A percentile compares a stretch with the other conserved stretches of the same genome.
phyloP scores from a whole-genome alignment of 2,113 vertebrate genomes.

The Muntiacus muntjak region DNA sequence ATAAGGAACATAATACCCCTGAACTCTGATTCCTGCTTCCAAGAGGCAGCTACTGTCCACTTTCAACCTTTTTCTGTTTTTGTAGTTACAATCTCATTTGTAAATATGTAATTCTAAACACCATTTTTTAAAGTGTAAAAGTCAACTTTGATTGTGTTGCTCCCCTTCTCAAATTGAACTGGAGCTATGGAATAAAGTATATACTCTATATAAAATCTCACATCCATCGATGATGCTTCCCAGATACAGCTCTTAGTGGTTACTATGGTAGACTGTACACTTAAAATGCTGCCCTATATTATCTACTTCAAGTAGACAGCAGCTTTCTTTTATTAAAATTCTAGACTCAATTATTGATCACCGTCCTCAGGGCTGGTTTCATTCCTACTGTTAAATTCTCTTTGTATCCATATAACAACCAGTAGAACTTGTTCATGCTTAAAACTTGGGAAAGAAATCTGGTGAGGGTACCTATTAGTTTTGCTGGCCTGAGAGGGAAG shows the following conservation, averaged over 20 bases:
- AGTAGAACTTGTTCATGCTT: not conserved
- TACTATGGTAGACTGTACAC: not conserved
- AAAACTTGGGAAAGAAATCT: not conserved
- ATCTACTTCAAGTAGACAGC: not conserved
- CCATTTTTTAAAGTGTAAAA: not conserved
- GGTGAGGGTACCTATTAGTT: not conserved
- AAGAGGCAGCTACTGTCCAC: not conserved
- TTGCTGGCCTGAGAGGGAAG: not conserved
- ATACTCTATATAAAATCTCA: not conserved
- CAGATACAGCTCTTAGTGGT: not conserved
- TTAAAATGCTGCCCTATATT: not conserved
- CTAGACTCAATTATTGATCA: not conserved
- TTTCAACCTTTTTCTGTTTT: not conserved
- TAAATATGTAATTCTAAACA: not conserved
- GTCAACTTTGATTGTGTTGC: not conserved
- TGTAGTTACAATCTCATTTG: not conserved
- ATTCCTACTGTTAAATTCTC: not conserved
- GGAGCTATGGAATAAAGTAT: not conserved
- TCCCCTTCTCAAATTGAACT: not conserved
- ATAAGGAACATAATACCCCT: not conserved
- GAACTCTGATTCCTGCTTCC: not conserved
- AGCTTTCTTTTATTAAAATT: not conserved
- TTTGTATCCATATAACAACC: not conserved
- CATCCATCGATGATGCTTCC: not conserved
- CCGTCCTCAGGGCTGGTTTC: not conserved